Evolutionary conservation across 2,888 invertebrate species (phyloP).

Genomic region (Argyresthia goedartella): DNA sequence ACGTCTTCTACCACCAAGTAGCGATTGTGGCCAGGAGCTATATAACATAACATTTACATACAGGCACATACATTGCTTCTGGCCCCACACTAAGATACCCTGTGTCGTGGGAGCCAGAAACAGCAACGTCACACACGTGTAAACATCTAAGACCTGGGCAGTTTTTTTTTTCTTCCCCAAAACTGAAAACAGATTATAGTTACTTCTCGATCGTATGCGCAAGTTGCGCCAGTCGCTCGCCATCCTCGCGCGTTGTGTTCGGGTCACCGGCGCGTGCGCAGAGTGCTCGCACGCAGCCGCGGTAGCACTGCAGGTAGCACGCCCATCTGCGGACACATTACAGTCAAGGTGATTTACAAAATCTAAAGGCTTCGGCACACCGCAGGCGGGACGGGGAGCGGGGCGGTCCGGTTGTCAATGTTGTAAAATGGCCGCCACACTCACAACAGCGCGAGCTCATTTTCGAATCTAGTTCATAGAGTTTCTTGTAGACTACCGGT

Average conservation of each 20-base stretch:
- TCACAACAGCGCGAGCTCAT: neutral
- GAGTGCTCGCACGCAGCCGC: slow-evolving; percentile 30
- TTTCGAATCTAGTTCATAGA: neutral
- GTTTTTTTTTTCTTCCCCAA: no score
- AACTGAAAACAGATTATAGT: slow-evolving; percentile 11
- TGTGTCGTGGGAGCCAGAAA: no score
- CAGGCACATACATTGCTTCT: no score
- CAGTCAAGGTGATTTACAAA: neutral
- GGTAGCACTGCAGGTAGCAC: slow-evolving; percentile 55
- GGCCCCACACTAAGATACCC: no score
- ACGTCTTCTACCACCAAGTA: no score
- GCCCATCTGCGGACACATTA: slow-evolving; percentile 48
- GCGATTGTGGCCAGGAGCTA: no score
- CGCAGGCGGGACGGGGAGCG: no score
- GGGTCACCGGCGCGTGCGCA: slow-evolving; percentile 19
- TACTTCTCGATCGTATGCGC: slow-evolving; percentile 58
- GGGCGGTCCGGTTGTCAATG: no score
- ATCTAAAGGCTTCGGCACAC: no score
- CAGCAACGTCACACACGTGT: no score
- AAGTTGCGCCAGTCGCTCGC: slow-evolving; percentile 42
- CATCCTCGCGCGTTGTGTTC: slow-evolving; percentile 22
- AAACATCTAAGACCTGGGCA: no score
- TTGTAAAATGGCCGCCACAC: neutral
- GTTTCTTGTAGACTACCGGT: neutral
- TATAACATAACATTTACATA: no score